Evolutionary conservation across 2,113 vertebrate genomes (phyloP), one percentile per base, ranked within the genome.

Genomic region (Bombycilla garrulus): DNA sequence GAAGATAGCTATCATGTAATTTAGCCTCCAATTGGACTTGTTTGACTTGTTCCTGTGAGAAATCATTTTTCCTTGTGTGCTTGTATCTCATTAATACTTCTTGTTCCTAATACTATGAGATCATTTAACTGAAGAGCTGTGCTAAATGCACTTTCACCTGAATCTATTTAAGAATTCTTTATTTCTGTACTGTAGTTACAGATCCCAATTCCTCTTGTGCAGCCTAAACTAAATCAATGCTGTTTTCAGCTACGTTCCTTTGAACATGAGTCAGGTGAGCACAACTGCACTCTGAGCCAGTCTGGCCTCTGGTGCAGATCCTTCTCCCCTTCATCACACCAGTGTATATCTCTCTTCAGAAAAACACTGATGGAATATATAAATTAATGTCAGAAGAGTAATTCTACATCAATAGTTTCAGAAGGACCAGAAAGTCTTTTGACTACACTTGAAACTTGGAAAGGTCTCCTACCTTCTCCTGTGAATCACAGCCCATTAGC

Each of bases 21-120:
- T 92, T 92, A 95, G 70, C n/a, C n/a, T 81, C 57, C 73, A 87
- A 42, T 12, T n/a, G n/a, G 70, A 95, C 88, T 77, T 74, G 93
- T 81, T 66, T 84, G 69, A 86, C 88, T 45, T 69, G 82, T 73
- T 93, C 89, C 83, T 95, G 62, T 73, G 90, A 91, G 90, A 96
- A 93, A 86, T 70, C 0, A 70, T 78, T 88, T 80, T 40, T 47
- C 36, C 65, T 93, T 45, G 23, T 88, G 80, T 47, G 73, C 47
- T 57, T 45, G 14, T 70, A 88, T 54, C 50, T 90, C 80, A 86
- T 86, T 94, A 97, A 96, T 86, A 77, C 8, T 65, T 61, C 35
- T 45, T 92, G 50, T 54, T 90, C 47, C 54, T 80, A 73, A 66
- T 54, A 73, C 11, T 47, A 5, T 42, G 60, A 67, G 61, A 82